A percentile compares a stretch with the other conserved stretches of the same genome.
phyloP scores from a whole-genome alignment of 2,888 invertebrate species.

The Argynnis bischoffii region DNA sequence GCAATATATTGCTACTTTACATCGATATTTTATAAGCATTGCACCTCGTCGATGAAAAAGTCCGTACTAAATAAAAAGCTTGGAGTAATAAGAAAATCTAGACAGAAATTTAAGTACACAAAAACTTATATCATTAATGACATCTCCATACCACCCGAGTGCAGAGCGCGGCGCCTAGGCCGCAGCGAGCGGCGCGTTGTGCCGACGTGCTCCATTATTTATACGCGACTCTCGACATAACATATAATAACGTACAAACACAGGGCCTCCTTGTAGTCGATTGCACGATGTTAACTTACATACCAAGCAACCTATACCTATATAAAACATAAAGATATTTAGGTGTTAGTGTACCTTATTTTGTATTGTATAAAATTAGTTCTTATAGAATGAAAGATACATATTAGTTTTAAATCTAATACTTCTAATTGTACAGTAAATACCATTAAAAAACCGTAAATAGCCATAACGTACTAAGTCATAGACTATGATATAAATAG shows the following conservation, averaged over 20 bases:
- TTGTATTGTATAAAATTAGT: too few species aligned
- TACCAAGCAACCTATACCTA: neutral
- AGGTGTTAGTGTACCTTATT: neutral
- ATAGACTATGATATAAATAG: too few species aligned
- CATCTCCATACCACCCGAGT: constrained; percentile 50
- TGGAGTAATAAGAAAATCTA: too few species aligned
- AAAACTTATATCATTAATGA: neutral
- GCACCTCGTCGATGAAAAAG: too few species aligned
- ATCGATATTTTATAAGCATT: too few species aligned
- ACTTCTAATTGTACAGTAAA: too few species aligned
- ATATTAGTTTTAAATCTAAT: too few species aligned
- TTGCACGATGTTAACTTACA: constrained; percentile 30
- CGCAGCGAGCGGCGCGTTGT: constrained; percentile 76
- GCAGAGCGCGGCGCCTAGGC: constrained; percentile 69
- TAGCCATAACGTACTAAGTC: too few species aligned
- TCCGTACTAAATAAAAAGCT: too few species aligned
- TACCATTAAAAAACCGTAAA: too few species aligned
- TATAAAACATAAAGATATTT: neutral
- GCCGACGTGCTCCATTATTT: constrained; percentile 76
- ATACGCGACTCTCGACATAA: constrained; percentile 57
- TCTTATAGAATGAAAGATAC: too few species aligned
- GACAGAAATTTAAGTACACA: neutral
- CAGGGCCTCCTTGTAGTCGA: constrained; percentile 42
- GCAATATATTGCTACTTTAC: too few species aligned
- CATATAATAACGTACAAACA: constrained; percentile 43